Conservation (phyloP, 2,888 invertebrate species). For the Fissipunctia ypsillon region DNA sequence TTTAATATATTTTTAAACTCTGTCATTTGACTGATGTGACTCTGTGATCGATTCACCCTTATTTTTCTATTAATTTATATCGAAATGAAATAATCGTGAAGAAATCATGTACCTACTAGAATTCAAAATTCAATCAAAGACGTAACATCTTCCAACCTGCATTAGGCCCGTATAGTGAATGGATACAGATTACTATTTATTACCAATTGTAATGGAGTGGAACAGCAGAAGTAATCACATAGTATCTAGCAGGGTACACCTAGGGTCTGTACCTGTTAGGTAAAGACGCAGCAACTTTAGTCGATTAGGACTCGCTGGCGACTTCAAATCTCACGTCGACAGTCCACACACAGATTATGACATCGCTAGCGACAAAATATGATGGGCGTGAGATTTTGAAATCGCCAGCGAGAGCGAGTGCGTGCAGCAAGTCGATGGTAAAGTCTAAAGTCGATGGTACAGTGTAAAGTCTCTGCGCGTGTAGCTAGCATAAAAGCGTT, state of each 20-base stretch:
- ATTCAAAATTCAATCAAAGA: not conserved
- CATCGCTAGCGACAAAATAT: not conserved
- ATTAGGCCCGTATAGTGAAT: not conserved
- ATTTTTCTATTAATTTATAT: not conserved
- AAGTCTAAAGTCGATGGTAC: too few relatives aligned
- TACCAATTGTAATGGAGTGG: too few relatives aligned
- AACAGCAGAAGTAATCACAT: too few relatives aligned
- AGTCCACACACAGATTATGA: not conserved
- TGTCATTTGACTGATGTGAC: too few relatives aligned
- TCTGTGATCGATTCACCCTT: too few relatives aligned
- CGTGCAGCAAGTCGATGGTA: too few relatives aligned
- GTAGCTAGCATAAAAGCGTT: too few relatives aligned
- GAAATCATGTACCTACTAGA: not conserved
- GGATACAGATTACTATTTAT: not conserved
- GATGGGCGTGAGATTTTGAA: not conserved
- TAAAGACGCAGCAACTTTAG: not conserved
- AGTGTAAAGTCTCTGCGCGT: too few relatives aligned
- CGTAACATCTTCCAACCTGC: not conserved
- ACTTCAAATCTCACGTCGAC: not conserved
- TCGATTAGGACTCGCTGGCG: not conserved
- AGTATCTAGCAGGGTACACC: too few relatives aligned
- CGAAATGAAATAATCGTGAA: not conserved
- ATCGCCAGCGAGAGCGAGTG: too few relatives aligned
- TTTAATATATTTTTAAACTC: too few relatives aligned
- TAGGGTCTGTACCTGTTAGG: too few relatives aligned